A percentile compares a stretch with the other conserved stretches of the same genome.
Evolutionary conservation across 1,140 invertebrate genomes (phyloP).

Genomic region (Hetaerina americana): DNA sequence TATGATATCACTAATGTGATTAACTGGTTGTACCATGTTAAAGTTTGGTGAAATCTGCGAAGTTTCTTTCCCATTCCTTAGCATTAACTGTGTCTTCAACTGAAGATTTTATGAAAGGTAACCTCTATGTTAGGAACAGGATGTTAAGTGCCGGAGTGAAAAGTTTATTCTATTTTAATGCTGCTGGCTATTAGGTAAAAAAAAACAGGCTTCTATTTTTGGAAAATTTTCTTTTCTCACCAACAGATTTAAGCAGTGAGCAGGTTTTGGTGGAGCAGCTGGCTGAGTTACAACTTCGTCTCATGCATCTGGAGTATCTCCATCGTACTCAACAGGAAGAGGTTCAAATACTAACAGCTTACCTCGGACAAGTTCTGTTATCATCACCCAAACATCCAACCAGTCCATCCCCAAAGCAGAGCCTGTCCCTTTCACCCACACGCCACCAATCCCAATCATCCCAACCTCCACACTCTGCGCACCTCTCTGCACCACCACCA

Average conservation of each 20-base stretch:
- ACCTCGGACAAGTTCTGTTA: constrained; percentile 33
- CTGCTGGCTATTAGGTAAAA: too few species aligned
- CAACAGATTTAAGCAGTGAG: constrained; percentile 43
- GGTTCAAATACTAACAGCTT: constrained; percentile 45
- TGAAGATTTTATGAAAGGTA: too few species aligned
- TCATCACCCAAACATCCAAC: neutral
- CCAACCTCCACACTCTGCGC: neutral
- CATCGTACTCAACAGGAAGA: constrained; percentile 56
- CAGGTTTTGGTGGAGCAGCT: constrained; percentile 49
- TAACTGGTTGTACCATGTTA: too few species aligned
- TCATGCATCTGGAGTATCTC: constrained; percentile 57
- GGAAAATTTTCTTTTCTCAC: too few species aligned
- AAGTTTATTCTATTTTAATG: too few species aligned
- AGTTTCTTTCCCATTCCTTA: too few species aligned
- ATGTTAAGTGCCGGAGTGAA: too few species aligned
- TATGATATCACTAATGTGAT: too few species aligned
- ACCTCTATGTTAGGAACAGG: too few species aligned
- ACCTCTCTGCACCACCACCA: neutral
- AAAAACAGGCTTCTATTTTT: too few species aligned
- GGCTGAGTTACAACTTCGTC: constrained; percentile 51
- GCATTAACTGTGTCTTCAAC: too few species aligned
- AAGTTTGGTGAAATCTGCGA: too few species aligned
- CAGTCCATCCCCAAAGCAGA: neutral
- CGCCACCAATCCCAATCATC: neutral
- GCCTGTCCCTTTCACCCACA: neutral